Evolutionary conservation across 37 sponge, comb jelly and placozoan species (phyloP), one percentile per base, ranked within the genome.

Genomic region (Ephydatia muelleri): DNA sequence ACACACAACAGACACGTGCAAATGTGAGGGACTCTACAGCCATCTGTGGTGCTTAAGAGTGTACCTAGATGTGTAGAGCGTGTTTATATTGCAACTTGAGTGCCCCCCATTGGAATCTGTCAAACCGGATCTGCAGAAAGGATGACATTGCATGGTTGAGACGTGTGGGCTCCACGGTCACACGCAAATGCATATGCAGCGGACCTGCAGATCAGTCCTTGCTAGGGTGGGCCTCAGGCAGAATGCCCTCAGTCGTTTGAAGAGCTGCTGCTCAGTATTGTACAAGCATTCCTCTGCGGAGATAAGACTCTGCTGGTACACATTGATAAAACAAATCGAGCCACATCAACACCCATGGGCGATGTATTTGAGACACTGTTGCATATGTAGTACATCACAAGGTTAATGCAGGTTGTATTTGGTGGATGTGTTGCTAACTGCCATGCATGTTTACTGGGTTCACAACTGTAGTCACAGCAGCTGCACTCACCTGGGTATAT

Each of bases 251-350:
- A 97, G 80, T 70, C 83, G 84, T 73, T 97, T 97, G 39, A 87
- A 81, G 27, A 97, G 84, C 82, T 97, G 97, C 68, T 89, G 86
- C 30, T 79, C 76, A 11, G 97, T 97, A 76, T 91, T 91, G 81
- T 96, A 96, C 49, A 96, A 67, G 66, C 91, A 90, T 67, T 96
- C 91, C 43, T 47, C 94, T 93, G 57, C 0, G 57, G 25, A 36
- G n/a, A 33, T 23, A 38, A 78, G 22, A 65, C 43, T 16, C 39
- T 2, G 47, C 39, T 37, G 27, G 40, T 25, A 73, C 48, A 26
- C 26, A 38, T 38, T 2, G 16, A 77, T 47, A 31, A 14, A 34
- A 13, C 32, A 14, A 4, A 37, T 3, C 29, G 26, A 4, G 27
- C 26, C 28, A 13, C 4, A 11, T 13, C 78, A 77, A 47, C 22